Evolutionary conservation across 2,888 invertebrate genomes (phyloP), one percentile per base, ranked within the genome.

Genomic region (Lymantria dispar): DNA sequence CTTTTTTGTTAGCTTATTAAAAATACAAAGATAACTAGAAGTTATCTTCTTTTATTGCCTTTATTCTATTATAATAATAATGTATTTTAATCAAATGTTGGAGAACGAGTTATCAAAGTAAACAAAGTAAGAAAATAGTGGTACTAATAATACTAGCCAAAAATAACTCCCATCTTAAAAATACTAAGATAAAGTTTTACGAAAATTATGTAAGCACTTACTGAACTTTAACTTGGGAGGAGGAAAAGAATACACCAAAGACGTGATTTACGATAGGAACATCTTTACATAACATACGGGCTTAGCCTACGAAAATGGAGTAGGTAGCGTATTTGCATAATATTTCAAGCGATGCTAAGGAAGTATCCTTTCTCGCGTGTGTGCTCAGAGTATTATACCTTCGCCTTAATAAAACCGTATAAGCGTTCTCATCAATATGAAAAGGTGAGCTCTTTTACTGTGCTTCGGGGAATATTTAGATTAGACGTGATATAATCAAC

Each of bases 301-400:
- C 69, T 72, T 64, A 70, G 70, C 71, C 70, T 67, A 64, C 64
- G 54, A 72, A 77, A 80, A 73, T 75, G 68, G 57, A 66, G 60
- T 72, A 72, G 72, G 62, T 63, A 67, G 62, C 60, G 60, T 70
- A 80, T 83, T 82, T 80, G 72, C 82, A 80, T 84, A 83, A 76
- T 80, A 77, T 76, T 74, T 64, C 58, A 58, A 68, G 64, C 67
- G 70, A 74, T 76, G 70, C 60, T 67, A 60, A 60, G 55, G 56
- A 72, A 71, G 72, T 72, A 77, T 64, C 69, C 70, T 70, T 68
- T 71, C 65, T 60, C 62, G 62, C 54, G 67, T 64, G 63, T 73
- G 65, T 72, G 68, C 63, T 57, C 49, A 43, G 68, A 70, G 74
- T 76, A 68, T 70, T 64, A 63, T 48, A 54, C 59, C 64, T 64